phyloP scores from a whole-genome alignment of 1,140 invertebrate genomes.

The Plectrocnemia conspersa region DNA sequence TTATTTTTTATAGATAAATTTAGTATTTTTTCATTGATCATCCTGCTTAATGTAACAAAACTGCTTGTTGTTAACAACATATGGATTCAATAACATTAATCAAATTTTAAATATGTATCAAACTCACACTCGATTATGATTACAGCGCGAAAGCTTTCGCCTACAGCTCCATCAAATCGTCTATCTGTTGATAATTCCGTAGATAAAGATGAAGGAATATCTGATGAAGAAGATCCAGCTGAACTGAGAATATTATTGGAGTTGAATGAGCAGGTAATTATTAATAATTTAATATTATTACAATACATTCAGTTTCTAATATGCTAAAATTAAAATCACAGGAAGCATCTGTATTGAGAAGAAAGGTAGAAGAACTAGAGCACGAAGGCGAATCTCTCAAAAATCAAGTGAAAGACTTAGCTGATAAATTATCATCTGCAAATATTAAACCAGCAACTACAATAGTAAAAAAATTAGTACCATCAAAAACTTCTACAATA shows the following conservation, averaged over 20 bases:
- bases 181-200: slow-evolving; percentile 59
- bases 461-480: slow-evolving; percentile 39
- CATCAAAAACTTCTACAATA: slow-evolving; percentile 45
- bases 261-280: slow-evolving; percentile 71
- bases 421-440: slow-evolving; percentile 58
- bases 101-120: too few relatives aligned
- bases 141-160: slow-evolving; percentile 60
- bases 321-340: slow-evolving; percentile 38
- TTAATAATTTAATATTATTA: slow-evolving; percentile 22
- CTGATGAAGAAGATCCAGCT: slow-evolving; percentile 70
- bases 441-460: slow-evolving; percentile 41
- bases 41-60: too few relatives aligned
- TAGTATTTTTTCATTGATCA: too few relatives aligned
- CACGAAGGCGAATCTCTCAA: slow-evolving; percentile 70
- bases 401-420: slow-evolving; percentile 70
- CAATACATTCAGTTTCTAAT: not conserved
- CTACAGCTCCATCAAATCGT: slow-evolving; percentile 57
- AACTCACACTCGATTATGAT: too few relatives aligned
- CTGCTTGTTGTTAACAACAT: too few relatives aligned
- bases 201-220: slow-evolving; percentile 69
- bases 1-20: too few relatives aligned
- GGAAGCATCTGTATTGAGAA: slow-evolving; percentile 73
- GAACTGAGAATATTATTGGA: slow-evolving; percentile 77
- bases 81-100: too few relatives aligned
- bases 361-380: slow-evolving; percentile 81